phyloP scores from a whole-genome alignment of 2,888 invertebrate genomes.

The Aproaerema taeniolella region DNA sequence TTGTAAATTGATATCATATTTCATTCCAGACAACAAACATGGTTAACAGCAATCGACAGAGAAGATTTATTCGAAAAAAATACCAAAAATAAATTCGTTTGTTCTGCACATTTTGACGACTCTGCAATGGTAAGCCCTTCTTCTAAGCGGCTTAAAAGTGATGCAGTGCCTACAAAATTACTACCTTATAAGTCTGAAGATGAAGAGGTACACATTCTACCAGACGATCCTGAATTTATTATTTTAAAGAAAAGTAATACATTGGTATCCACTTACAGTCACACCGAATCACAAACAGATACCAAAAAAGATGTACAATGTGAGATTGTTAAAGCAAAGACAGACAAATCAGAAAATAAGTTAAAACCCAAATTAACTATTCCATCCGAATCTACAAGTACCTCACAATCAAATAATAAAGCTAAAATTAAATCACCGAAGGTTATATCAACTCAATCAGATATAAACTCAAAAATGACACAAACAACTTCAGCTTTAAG shows the following conservation, averaged over 20 bases:
- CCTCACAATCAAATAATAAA: too few species aligned
- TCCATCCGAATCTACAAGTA: too few species aligned
- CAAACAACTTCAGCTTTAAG: too few species aligned
- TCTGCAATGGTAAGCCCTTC: not conserved
- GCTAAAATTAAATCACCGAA: too few species aligned
- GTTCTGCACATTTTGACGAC: not conserved
- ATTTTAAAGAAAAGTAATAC: too few species aligned
- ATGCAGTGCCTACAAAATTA: not conserved
- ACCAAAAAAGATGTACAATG: not conserved
- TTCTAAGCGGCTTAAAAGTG: not conserved
- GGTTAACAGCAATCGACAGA: not conserved
- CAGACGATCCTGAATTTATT: not conserved
- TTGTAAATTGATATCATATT: too few species aligned
- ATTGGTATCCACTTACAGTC: too few species aligned
- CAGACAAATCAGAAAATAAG: not conserved
- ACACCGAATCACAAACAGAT: not conserved
- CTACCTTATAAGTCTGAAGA: not conserved
- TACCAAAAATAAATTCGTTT: not conserved
- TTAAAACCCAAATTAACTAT: not conserved
- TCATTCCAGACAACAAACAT: constrained; percentile 1
- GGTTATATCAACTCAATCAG: too few species aligned
- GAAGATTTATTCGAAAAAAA: not conserved
- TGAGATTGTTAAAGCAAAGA: too few species aligned
- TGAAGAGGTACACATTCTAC: not conserved
- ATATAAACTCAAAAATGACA: too few species aligned